Conservation (phyloP, 2,888 invertebrate species). For the Nowickia ferox region DNA sequence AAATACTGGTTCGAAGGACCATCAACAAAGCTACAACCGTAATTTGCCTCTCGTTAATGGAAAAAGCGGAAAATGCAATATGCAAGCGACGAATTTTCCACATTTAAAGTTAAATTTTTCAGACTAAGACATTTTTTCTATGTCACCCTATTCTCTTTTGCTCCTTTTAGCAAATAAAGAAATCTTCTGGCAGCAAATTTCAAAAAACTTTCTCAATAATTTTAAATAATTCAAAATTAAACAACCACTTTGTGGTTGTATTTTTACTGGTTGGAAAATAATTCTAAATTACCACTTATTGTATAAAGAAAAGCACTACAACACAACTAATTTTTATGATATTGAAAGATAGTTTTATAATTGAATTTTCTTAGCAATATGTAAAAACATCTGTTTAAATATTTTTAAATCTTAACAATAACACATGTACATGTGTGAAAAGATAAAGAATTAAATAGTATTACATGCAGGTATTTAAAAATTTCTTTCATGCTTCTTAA, state of each 20-base stretch:
- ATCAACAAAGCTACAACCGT: too few species aligned
- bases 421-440: background rate
- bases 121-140: too few species aligned
- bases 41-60: too few species aligned
- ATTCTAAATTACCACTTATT: background rate
- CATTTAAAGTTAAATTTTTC: too few species aligned
- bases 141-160: too few species aligned
- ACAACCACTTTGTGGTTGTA: background rate
- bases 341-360: background rate
- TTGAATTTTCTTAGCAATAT: conserved; percentile 45
- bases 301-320: background rate
- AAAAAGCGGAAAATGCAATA: too few species aligned
- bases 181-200: too few species aligned
- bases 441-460: background rate
- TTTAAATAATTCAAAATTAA: background rate
- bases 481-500: background rate
- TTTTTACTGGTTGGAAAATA: background rate
- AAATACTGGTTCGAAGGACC: too few species aligned
- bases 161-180: too few species aligned
- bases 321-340: too few species aligned
- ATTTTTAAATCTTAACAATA: conserved; percentile 13
- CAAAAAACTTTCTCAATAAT: too few species aligned
- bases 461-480: background rate
- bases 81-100: too few species aligned
- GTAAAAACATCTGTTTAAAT: conserved; percentile 42